Conservation (phyloP, 2,797 vertebrate genomes). For the Enteromius thamalakanensis region DNA sequence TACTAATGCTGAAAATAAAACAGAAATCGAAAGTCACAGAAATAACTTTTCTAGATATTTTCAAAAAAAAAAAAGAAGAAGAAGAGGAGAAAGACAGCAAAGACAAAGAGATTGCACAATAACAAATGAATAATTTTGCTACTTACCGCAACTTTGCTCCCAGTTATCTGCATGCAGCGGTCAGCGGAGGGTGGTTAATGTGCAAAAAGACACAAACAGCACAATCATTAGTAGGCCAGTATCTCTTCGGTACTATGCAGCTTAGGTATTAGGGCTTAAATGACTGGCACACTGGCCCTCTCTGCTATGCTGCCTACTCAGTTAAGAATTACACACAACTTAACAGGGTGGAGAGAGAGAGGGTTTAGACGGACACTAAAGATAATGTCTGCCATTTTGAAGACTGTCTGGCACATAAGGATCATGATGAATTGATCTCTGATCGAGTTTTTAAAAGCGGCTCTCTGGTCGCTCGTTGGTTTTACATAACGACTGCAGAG, state of each 20-base stretch:
- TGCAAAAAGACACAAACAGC: slow-evolving; percentile 92
- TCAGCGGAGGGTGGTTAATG: slow-evolving; percentile 91
- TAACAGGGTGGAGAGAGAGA: slow-evolving; percentile 44
- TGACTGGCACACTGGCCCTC: slow-evolving; percentile 64
- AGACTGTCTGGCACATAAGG: slow-evolving; percentile 41
- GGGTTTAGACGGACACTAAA: slow-evolving; percentile 57
- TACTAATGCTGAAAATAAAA: slow-evolving; percentile 66
- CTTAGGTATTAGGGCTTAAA: slow-evolving; percentile 77
- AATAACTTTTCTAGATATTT: slow-evolving; percentile 62
- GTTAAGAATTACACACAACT: slow-evolving; percentile 55
- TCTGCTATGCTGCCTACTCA: slow-evolving; percentile 7
- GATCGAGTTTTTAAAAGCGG: slow-evolving; percentile 7
- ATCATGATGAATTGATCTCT: slow-evolving; percentile 12
- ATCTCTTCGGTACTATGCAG: slow-evolving; percentile 71
- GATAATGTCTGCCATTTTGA: slow-evolving; percentile 70
- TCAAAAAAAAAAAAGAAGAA: slow-evolving; percentile 31
- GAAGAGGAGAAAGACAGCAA: not conserved
- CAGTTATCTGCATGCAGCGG: slow-evolving; percentile 99
- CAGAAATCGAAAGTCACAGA: slow-evolving; percentile 60
- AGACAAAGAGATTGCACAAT: slow-evolving; percentile 17
- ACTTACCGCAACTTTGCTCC: slow-evolving; percentile 99
- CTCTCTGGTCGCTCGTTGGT: not conserved
- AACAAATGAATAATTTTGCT: slow-evolving; percentile 73
- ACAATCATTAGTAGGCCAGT: slow-evolving; percentile 90
- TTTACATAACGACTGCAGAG: not conserved